Evolutionary conservation across 2,888 invertebrate species (phyloP), one percentile per base, ranked within the genome.

Genomic region (Sinodicranocentrus sp.): DNA sequence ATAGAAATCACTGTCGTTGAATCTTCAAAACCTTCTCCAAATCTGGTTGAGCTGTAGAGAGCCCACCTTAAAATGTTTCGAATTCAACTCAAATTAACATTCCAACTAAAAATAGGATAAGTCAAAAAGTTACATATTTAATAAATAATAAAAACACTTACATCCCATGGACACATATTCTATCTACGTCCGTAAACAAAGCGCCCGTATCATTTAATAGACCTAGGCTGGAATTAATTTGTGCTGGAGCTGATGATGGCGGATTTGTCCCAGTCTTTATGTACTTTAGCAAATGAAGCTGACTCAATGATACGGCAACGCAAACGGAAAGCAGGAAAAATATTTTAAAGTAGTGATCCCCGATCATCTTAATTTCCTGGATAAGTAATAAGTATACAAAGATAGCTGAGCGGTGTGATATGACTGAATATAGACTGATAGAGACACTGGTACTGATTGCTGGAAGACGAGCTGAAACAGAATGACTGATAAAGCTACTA

Each of bases 21-120:
- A 44, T 80, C 79, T 21, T 80, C 79, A 2, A 44, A 63, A 1
- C 72, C 79, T 65, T 72, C 54, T 23, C 79, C 79, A 28, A 26
- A 80, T 43, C 39, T 10, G 1, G 79, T 72, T 13, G 79, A 65
- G 23, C 72, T 80, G 52, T 72, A 80, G 0, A 80, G 26, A n/a
- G 79, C 79, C 79, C 79, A 80, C 79, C 79, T 78, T 28, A 5
- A 8, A 54, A 63, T 19, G 13, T 2, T 28, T 54, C 21, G 21
- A 28, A 2, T 17, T 39, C 6, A 39, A 39, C 39, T 52, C 52
- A 52, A n/a, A 52, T 52, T 52, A n/a, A n/a, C n/a, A 52, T 52
- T 52, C n/a, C 13, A 10, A 52, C 52, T 52, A 3, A 6, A 13
- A n/a, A 10, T 10, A 52, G 5, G n/a, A 13, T 5, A 10, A 52